Evolutionary conservation across 2,797 vertebrate genomes (phyloP), one percentile per base, ranked within the genome.

Genomic region (Martes flavigula): DNA sequence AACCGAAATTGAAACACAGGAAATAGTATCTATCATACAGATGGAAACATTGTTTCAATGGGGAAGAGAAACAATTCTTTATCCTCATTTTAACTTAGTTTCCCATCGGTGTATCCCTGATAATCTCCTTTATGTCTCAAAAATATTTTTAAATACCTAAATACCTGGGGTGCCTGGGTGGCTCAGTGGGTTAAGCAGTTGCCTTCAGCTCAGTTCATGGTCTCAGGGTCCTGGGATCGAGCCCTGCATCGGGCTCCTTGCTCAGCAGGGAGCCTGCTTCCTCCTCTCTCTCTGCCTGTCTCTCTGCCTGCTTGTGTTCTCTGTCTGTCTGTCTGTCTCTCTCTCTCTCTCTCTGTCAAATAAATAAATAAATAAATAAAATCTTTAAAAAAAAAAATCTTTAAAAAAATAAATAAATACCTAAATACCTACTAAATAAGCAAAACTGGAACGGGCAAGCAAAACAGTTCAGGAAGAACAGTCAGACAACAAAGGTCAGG

Each of bases 381-480:
- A 40, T 40, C 40, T 40, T 40, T 1, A 40, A 40, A 40, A 40
- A 40, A 40, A 40, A 40, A 40, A 40, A 40, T 40, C 40, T 40
- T 40, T 40, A 40, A 40, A 40, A 40, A 40, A 40, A 40, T 40
- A 40, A 40, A 40, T 40, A 40, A 40, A 40, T 40, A 40, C 40
- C 40, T 40, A 64, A 64, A 90, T 48, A 48, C 15, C 51, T 75
- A 64, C n/a, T 79, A 86, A 86, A 43, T 93, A 94, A 82, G 83
- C 64, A 89, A 96, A 96, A 68, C 64, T 56, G 30, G 35, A 89
- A 58, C n/a, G 3, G 51, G 27, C 21, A 40, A 96, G 79, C 43
- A 83, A 94, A 97, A 51, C 38, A 56, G 72, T 78, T 92, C 51
- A 95, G 56, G 54, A 25, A 54, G 73, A 91, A 78, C 51, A 62